phyloP scores from a whole-genome alignment of 2,797 vertebrate species.

The Crypturellus tataupa region DNA sequence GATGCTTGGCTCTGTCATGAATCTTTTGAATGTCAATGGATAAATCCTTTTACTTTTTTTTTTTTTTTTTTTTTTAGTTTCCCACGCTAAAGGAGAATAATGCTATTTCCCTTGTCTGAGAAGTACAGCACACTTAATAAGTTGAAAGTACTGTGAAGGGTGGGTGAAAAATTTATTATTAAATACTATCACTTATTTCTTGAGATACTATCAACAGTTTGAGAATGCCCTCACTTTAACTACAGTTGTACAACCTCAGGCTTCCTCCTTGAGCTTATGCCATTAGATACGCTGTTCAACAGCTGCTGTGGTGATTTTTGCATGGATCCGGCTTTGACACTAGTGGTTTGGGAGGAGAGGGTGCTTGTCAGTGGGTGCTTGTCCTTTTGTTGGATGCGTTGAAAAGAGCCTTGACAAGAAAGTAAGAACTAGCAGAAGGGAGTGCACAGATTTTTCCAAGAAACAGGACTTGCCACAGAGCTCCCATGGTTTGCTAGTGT shows the following conservation, averaged over 20 bases:
- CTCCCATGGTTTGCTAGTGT: neutral
- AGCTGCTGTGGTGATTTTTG: neutral
- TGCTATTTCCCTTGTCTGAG: neutral
- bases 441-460: neutral
- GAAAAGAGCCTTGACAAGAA: neutral
- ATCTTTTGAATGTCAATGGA: neutral
- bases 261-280: neutral
- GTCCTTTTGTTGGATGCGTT: neutral
- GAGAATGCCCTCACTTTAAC: neutral
- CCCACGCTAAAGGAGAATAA: neutral
- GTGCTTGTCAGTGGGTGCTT: neutral
- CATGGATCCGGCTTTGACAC: neutral
- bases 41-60: neutral
- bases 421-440: neutral
- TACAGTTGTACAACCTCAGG: neutral
- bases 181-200: neutral
- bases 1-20: neutral
- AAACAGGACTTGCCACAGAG: neutral
- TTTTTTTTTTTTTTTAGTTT: neutral
- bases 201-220: neutral
- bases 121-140: neutral
- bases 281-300: neutral
- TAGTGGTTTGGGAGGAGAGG: neutral
- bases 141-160: neutral
- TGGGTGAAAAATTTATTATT: neutral